Percentiles rank a stretch among this genome's conserved stretches.
Evolutionary conservation across 1,140 invertebrate genomes (phyloP).

Genomic region (Aphelenchoides avenae): DNA sequence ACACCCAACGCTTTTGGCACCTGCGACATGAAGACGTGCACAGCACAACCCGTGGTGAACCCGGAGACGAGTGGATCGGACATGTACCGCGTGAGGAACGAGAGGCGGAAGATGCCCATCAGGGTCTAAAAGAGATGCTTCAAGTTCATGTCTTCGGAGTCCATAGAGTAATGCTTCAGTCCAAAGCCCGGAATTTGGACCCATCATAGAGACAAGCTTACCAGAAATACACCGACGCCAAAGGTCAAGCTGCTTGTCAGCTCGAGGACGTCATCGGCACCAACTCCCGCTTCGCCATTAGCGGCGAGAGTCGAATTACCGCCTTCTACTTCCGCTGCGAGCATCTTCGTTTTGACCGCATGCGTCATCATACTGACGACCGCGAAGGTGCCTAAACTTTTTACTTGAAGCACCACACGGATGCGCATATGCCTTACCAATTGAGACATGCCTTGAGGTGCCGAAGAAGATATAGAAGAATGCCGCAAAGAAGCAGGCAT

Average conservation of each 20-base stretch:
- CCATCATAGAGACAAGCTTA: constrained; percentile 27
- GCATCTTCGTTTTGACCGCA: constrained; percentile 21
- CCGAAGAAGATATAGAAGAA: constrained; percentile 63
- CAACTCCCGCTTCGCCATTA: too few species aligned
- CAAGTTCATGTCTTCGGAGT: constrained; percentile 13
- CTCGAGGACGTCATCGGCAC: too few species aligned
- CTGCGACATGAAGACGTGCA: constrained; percentile 55
- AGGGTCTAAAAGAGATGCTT: constrained; percentile 36
- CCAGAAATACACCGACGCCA: constrained; percentile 49
- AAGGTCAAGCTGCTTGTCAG: constrained; percentile 52
- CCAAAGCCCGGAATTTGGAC: constrained; percentile 1
- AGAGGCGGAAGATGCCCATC: constrained; percentile 53
- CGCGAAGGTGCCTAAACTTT: constrained; percentile 51
- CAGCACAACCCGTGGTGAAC: constrained; percentile 56
- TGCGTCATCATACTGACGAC: constrained; percentile 57
- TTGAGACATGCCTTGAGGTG: constrained; percentile 61
- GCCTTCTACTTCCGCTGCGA: constrained; percentile 7
- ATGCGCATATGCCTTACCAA: constrained; percentile 49
- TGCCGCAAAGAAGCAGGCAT: constrained; percentile 62
- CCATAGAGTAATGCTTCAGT: too few species aligned
- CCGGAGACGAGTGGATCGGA: constrained; percentile 57
- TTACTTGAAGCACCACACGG: too few species aligned
- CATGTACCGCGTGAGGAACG: constrained; percentile 55
- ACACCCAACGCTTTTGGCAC: constrained; percentile 55
- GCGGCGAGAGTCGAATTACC: constrained; percentile 5